A percentile compares a stretch with the other conserved stretches of the same genome.
These are phyloP conservation scores for Regulus satrapa DNA, from an alignment of 2,113 vertebrate species.

Conservation along the genomic window DNA sequence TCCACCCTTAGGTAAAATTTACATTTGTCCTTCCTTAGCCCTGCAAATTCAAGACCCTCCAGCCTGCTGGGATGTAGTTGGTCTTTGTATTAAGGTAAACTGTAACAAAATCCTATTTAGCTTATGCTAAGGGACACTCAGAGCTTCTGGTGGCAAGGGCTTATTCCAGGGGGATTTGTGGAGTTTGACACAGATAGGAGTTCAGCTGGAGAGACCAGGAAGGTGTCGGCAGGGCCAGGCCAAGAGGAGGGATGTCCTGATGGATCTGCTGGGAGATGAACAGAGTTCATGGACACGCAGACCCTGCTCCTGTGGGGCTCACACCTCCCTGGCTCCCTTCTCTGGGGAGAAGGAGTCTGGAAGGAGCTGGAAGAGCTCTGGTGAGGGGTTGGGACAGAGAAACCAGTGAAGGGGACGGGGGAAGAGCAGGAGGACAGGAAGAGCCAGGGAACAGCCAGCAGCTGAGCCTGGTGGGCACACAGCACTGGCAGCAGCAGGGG, in stretches of 20 bases:
- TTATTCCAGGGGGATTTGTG: not conserved
- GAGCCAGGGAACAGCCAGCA: not conserved
- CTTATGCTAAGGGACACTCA: not conserved
- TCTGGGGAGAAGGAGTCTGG: not conserved
- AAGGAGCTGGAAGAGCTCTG: not conserved
- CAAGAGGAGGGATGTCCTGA: not conserved
- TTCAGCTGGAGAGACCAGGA: not conserved
- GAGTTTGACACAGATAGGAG: not conserved
- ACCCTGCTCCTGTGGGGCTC: accelerated
- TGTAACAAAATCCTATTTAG: not conserved
- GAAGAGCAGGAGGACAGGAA: not conserved
- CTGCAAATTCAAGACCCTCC: not conserved
- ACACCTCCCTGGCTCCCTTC: accelerated
- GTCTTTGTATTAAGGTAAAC: not conserved
- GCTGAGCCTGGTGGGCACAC: not conserved
- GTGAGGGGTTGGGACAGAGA: not conserved
- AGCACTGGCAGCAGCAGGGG: not conserved
- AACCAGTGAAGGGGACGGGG: not conserved
- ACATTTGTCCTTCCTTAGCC: not conserved
- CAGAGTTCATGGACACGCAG: not conserved
- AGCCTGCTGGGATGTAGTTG: not conserved
- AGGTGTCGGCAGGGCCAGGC: not conserved
- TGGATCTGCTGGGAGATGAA: not conserved
- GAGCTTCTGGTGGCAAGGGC: not conserved
- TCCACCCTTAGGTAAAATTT: not conserved